Conservation (phyloP, 2,888 invertebrate species). For the Thymelicus lineola region DNA sequence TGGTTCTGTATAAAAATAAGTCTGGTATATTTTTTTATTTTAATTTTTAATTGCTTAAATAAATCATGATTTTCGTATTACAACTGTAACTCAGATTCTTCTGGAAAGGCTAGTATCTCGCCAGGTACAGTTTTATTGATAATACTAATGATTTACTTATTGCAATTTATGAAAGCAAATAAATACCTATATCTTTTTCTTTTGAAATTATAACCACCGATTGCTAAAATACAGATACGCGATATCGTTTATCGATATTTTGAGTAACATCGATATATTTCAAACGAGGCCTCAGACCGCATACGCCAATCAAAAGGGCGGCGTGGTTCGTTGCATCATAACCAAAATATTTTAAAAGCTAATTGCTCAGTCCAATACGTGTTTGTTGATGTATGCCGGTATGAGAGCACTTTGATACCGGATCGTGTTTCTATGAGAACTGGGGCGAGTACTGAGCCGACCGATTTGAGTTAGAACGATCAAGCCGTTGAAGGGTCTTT, state of each 20-base stretch:
- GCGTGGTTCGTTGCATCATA: conserved; percentile 12
- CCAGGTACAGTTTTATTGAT: too few relatives aligned
- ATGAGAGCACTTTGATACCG: conserved; percentile 6
- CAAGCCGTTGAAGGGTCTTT: conserved; percentile 7
- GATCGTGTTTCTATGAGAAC: conserved; percentile 17
- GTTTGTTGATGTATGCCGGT: conserved; percentile 15
- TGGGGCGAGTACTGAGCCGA: background rate
- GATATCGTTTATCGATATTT: conserved; percentile 1
- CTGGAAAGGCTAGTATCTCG: too few relatives aligned
- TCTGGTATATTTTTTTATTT: too few relatives aligned
- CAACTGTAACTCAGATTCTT: too few relatives aligned
- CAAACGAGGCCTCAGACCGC: background rate
- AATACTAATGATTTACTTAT: too few relatives aligned
- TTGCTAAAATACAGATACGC: too few relatives aligned
- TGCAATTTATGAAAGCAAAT: too few relatives aligned
- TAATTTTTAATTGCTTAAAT: too few relatives aligned
- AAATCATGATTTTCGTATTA: too few relatives aligned
- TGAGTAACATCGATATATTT: background rate
- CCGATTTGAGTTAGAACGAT: conserved; percentile 3
- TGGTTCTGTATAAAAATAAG: too few relatives aligned
- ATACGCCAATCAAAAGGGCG: conserved; percentile 1
- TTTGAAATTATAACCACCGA: background rate
- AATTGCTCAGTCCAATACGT: conserved; percentile 15
- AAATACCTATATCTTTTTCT: too few relatives aligned
- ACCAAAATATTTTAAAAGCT: conserved; percentile 20